Evolutionary conservation across 1,140 invertebrate genomes (phyloP).

Genomic region (Hestina assimilis): DNA sequence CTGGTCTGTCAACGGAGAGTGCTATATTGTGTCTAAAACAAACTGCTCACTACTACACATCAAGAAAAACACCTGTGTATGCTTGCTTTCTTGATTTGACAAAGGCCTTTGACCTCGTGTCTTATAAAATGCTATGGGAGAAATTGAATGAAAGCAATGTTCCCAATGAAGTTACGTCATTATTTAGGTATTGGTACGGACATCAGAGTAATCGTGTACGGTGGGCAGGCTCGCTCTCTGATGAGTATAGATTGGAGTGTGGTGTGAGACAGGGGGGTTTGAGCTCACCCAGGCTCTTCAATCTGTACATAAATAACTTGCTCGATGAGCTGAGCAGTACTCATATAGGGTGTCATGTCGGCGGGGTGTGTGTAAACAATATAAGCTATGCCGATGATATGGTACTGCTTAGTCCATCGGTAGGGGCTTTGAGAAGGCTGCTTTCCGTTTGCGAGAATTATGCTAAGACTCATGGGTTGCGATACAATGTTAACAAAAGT

Average conservation of each 20-base stretch:
- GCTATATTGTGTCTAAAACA: conserved; percentile 11
- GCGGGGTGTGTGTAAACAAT: too few relatives aligned
- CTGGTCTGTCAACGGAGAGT: not conserved
- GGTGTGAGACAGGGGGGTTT: not conserved
- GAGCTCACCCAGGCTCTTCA: not conserved
- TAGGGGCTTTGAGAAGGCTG: too few relatives aligned
- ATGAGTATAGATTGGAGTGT: not conserved
- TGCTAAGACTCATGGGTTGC: too few relatives aligned
- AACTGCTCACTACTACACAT: not conserved
- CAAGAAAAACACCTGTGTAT: not conserved
- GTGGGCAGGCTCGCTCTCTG: not conserved
- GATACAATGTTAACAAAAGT: too few relatives aligned
- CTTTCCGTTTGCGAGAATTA: too few relatives aligned
- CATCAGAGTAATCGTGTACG: not conserved
- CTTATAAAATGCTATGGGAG: not conserved
- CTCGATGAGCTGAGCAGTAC: not conserved
- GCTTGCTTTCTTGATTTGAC: not conserved
- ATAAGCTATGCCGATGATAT: not conserved
- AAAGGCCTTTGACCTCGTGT: not conserved
- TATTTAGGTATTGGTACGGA: not conserved
- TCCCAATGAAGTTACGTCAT: not conserved
- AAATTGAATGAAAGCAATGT: not conserved
- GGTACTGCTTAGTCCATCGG: not conserved
- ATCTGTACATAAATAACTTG: not conserved
- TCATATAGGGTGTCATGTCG: not conserved